Percentiles rank a stretch among this genome's conserved stretches.
phyloP scores from a whole-genome alignment of 2,888 invertebrate genomes.

The Tenthredo scrophulariae region DNA sequence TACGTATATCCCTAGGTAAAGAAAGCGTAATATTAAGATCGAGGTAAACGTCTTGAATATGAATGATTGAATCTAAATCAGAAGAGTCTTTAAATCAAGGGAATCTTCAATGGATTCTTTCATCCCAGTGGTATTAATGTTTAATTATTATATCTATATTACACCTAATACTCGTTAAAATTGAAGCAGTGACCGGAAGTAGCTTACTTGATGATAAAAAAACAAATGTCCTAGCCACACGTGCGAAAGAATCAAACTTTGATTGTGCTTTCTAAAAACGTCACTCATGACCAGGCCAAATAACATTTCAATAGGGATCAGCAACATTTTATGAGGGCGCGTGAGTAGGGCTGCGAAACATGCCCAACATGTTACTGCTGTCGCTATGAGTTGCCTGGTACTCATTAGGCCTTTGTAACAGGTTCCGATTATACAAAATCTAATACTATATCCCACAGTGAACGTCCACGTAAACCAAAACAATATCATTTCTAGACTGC shows the following conservation, averaged over 20 bases:
- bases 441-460: constrained; percentile 2
- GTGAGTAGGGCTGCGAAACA: constrained; percentile 14
- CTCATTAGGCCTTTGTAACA: constrained; percentile 29
- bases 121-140: not conserved
- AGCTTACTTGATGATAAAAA: constrained; percentile 28
- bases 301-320: constrained; percentile 34
- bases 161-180: not conserved
- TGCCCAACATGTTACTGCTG: constrained; percentile 32
- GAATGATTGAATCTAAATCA: not conserved
- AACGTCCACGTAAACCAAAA: constrained; percentile 32
- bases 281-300: constrained; percentile 57
- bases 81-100: not conserved
- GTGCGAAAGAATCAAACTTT: constrained; percentile 58
- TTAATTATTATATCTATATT: not conserved
- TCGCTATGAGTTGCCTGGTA: constrained; percentile 5
- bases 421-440: constrained; percentile 29
- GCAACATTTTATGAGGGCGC: constrained; percentile 38
- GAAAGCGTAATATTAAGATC: not conserved
- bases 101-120: not conserved
- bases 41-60: not conserved
- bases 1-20: constrained; percentile 20
- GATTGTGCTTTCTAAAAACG: constrained; percentile 60
- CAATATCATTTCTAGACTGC: not conserved
- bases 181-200: not conserved
- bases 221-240: constrained; percentile 54